These are phyloP conservation scores for human (Homo sapiens) DNA, from an alignment of 2,113 vertebrate species.

Conservation along the genomic window GRCh38 chr7:13229501-13230000, in stretches of 20 bases:
- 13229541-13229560: neutral
- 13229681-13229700: neutral
- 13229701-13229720: neutral
- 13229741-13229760: neutral
- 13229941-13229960: neutral
- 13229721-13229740: neutral
- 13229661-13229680: neutral
- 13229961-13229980: neutral
- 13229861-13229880: neutral
- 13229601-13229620: neutral
- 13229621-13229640: neutral
- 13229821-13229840: neutral
- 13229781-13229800: neutral
- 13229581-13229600: neutral
- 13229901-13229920: neutral
- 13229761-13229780: neutral
- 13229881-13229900: neutral
- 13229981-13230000: neutral
- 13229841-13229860: neutral
- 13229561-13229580: neutral
- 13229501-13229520: neutral
- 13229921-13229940: constrained; percentile 8
- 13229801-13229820: neutral
- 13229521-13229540: neutral
- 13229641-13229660: neutral